Evolutionary conservation across 1,140 invertebrate genomes (phyloP).

Genomic region (Drosophila tristis): DNA sequence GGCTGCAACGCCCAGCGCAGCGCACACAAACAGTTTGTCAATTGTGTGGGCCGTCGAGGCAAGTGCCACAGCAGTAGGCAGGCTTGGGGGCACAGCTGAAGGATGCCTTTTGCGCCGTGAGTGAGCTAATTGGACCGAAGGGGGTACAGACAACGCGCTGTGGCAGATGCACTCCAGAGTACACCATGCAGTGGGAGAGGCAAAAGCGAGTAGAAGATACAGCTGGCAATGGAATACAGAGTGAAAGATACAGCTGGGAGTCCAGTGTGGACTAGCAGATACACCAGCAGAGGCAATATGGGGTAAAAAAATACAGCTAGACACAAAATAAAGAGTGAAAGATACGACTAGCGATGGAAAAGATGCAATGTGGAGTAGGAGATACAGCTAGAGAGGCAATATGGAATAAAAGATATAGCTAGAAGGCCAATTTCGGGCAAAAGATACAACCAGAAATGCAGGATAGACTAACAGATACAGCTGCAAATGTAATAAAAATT

Average conservation of each 20-base stretch:
- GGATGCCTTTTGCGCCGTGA: slow-evolving; percentile 27
- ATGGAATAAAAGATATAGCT: not conserved
- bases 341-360: not conserved
- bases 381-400: not conserved
- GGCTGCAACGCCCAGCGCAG: slow-evolving; percentile 14
- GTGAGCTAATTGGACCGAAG: slow-evolving; percentile 30
- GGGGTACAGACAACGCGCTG: slow-evolving; percentile 6
- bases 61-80: slow-evolving; percentile 21
- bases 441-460: not conserved
- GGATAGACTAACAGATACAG: not conserved
- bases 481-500: too few relatives aligned
- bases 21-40: slow-evolving; percentile 30
- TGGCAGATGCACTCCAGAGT: slow-evolving; percentile 14
- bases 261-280: not conserved
- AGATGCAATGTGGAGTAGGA: not conserved
- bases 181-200: not conserved
- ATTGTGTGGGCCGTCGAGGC: slow-evolving; percentile 41
- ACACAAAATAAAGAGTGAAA: not conserved
- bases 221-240: not conserved
- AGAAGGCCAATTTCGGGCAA: not conserved
- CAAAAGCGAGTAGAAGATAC: not conserved
- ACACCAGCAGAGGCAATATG: not conserved
- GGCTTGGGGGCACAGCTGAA: slow-evolving; percentile 13
- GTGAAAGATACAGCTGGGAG: not conserved
- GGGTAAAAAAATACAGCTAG: not conserved